Evolutionary conservation across 2,888 invertebrate genomes (phyloP), one percentile per base, ranked within the genome.

Genomic region (Drosophila pseudotakahashii): DNA sequence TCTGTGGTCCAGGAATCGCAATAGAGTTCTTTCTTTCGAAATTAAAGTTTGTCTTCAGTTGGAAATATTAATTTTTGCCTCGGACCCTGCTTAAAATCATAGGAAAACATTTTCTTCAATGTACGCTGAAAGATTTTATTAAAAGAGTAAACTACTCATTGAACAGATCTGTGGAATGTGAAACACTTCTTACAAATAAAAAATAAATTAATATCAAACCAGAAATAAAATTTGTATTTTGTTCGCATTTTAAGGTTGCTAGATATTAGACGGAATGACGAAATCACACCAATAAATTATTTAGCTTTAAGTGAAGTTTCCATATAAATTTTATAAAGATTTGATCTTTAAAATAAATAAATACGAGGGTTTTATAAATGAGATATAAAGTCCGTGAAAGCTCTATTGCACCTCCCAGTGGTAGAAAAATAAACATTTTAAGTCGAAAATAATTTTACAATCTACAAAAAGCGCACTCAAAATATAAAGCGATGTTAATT

Each of bases 1-100:
- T 90, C 91, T 4, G 66, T 87, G 34, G 88, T 85, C 23, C 73
- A 72, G n/a, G 62, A 77, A 36, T 64, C 74, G 16, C 64, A 79
- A 13, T 47, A 68, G 10, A 54, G 41, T 44, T 67, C 50, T 72
- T 50, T 55, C 10, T 14, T 7, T 2, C 2, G 2, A 30, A 30
- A 30, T 30, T 30, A 30, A 30, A 6, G 4, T 37, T 37, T 2
- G 26, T 26, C 6, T 5, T 26, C 26, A 26, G 26, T 26, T 26
- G 26, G 26, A 26, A 26, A 26, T 26, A 26, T 6, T 26, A 6
- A 26, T 26, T 2, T 26, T 26, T 26, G 26, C 6, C 6, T 26
- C 6, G 5, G 26, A 3, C 19, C 2, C 3, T 19, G 19, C 3
- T 19, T 19, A 3, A 19, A 19, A 19, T 26, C 26, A 26, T 26